Conservation (phyloP, 2,797 vertebrate genomes). For the Acanthurus lineatus region DNA sequence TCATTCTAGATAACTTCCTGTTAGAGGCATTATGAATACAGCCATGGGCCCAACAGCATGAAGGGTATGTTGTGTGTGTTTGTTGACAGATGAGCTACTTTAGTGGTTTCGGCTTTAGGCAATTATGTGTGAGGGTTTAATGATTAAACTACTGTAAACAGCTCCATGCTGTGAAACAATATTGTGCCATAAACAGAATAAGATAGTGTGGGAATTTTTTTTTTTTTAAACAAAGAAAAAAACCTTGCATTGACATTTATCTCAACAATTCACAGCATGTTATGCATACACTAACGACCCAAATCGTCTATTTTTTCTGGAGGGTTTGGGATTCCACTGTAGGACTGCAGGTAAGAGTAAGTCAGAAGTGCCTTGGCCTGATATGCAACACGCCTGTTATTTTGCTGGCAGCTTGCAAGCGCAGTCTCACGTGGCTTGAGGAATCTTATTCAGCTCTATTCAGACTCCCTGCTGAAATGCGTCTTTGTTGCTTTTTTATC, state of each 20-base stretch:
- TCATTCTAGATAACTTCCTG: neutral
- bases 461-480: constrained; percentile 1
- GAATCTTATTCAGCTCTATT: constrained; percentile 18
- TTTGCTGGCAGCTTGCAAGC: constrained; percentile 58
- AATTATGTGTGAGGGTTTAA: constrained; percentile 38
- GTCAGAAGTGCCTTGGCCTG: constrained; percentile 82
- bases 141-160: constrained; percentile 29
- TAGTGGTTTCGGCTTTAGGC: constrained; percentile 20
- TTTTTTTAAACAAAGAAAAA: neutral
- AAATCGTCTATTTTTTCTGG: neutral
- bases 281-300: neutral
- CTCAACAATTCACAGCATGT: constrained; percentile 32
- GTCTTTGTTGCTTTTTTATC: constrained; percentile 21
- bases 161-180: constrained; percentile 16
- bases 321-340: constrained; percentile 54
- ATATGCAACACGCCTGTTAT: constrained; percentile 52
- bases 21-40: constrained; percentile 47
- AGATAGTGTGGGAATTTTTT: constrained; percentile 27
- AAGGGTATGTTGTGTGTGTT: constrained; percentile 11
- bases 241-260: neutral
- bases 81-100: constrained; percentile 3
- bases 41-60: constrained; percentile 35
- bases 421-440: constrained; percentile 18
- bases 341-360: constrained; percentile 42
- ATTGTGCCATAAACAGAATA: constrained; percentile 49